Percentiles rank a stretch among this genome's conserved stretches.
phyloP scores from a whole-genome alignment of 2,888 invertebrate genomes.

The Himalopsyche tibetana region DNA sequence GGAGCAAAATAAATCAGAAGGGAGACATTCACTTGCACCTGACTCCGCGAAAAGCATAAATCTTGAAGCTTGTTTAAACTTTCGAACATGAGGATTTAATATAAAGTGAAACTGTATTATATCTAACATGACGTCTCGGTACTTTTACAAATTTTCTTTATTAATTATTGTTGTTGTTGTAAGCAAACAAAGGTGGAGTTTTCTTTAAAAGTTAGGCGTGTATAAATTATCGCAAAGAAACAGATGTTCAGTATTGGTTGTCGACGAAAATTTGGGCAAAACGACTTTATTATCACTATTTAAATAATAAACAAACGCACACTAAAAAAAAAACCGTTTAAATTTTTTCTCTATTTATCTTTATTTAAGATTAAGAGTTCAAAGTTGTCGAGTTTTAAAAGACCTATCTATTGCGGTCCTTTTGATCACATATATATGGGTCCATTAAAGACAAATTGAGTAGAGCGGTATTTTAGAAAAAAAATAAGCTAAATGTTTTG shows the following conservation, averaged over 20 bases:
- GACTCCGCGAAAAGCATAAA: constrained; percentile 63
- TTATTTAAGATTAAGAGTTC: too few species aligned
- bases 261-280: neutral
- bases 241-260: constrained; percentile 5
- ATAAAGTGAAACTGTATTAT: constrained; percentile 61
- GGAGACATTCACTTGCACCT: constrained; percentile 64
- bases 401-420: too few species aligned
- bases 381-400: too few species aligned
- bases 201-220: constrained; percentile 20
- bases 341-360: too few species aligned
- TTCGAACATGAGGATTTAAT: constrained; percentile 65
- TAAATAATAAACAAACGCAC: too few species aligned
- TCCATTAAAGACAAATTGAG: too few species aligned
- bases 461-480: too few species aligned
- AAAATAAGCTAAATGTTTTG: too few species aligned
- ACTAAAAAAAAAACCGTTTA: too few species aligned
- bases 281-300: too few species aligned
- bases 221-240: constrained; percentile 36
- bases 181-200: constrained; percentile 16
- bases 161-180: constrained; percentile 50
- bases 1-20: constrained; percentile 63
- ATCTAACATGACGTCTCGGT: constrained; percentile 55
- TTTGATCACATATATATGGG: too few species aligned
- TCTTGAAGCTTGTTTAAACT: constrained; percentile 65
- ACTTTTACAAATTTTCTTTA: constrained; percentile 53